Conservation (phyloP, 2,888 invertebrate species). For the Cephus sareptanus region DNA sequence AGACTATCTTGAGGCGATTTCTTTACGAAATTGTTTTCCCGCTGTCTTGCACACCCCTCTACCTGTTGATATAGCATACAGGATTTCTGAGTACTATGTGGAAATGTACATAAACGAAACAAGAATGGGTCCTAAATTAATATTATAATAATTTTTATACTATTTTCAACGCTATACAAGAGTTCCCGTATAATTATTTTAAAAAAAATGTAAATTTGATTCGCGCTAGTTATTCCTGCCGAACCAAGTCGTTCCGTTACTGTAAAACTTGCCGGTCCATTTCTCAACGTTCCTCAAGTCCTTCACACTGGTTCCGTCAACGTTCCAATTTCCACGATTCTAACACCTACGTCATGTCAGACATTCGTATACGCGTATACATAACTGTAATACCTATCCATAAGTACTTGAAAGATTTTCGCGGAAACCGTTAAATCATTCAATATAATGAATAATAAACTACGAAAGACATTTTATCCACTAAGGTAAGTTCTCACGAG, state of each 20-base stretch:
- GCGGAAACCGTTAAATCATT: background rate
- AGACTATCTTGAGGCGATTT: slow-evolving; percentile 21
- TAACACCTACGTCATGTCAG: background rate
- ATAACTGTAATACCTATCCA: background rate
- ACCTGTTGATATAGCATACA: background rate
- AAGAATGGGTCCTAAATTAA: background rate
- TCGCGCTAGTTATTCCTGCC: background rate
- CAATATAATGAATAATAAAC: background rate
- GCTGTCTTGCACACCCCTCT: background rate
- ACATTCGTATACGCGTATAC: background rate
- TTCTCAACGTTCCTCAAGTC: background rate
- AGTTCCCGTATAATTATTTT: background rate
- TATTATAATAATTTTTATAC: no score
- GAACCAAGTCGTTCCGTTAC: background rate
- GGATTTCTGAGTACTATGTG: background rate
- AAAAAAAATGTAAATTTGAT: background rate
- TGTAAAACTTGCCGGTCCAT: background rate
- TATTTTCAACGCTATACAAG: no score
- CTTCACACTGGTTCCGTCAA: background rate
- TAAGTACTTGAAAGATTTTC: background rate
- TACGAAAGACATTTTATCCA: background rate
- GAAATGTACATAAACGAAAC: background rate
- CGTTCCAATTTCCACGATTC: background rate
- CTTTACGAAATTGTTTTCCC: slow-evolving; percentile 24
- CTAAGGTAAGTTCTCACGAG: background rate